Evolutionary conservation across 2,888 invertebrate genomes (phyloP).

Genomic region (Nematopogon swammerdamellus): DNA sequence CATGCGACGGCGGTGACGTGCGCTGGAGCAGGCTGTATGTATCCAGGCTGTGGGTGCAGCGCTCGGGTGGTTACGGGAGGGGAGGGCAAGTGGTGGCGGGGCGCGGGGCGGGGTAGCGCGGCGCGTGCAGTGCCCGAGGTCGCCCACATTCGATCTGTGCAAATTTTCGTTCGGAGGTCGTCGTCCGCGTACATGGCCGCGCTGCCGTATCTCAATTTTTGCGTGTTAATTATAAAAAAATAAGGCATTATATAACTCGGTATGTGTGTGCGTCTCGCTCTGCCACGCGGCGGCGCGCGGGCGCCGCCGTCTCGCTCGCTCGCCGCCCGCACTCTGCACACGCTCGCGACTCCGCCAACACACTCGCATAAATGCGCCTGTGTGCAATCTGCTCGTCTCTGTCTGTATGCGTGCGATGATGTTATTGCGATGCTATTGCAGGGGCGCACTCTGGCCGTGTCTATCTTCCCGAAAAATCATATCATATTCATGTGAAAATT

Average conservation of each 20-base stretch:
- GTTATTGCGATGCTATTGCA: conserved; percentile 54
- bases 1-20: too few relatives aligned
- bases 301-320: conserved; percentile 23
- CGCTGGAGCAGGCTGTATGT: not conserved
- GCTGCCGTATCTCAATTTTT: conserved; percentile 52
- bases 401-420: conserved; percentile 52
- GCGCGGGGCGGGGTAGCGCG: not conserved
- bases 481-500: too few relatives aligned
- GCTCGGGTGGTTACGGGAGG: not conserved
- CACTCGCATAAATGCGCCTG: conserved; percentile 47
- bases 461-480: too few relatives aligned
- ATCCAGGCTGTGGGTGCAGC: not conserved
- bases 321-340: conserved; percentile 35
- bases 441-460: conserved; percentile 26
- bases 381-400: conserved; percentile 16
- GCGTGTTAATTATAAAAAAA: conserved; percentile 58
- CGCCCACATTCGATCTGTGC: conserved; percentile 57
- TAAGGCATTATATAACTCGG: conserved; percentile 54
- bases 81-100: not conserved
- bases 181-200: conserved; percentile 48
- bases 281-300: conserved; percentile 10
- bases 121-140: conserved; percentile 29
- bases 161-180: conserved; percentile 50
- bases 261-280: conserved; percentile 20
- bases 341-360: conserved; percentile 43